phyloP scores from a whole-genome alignment of 2,888 invertebrate genomes.

The Sceliomorpha sp. region DNA sequence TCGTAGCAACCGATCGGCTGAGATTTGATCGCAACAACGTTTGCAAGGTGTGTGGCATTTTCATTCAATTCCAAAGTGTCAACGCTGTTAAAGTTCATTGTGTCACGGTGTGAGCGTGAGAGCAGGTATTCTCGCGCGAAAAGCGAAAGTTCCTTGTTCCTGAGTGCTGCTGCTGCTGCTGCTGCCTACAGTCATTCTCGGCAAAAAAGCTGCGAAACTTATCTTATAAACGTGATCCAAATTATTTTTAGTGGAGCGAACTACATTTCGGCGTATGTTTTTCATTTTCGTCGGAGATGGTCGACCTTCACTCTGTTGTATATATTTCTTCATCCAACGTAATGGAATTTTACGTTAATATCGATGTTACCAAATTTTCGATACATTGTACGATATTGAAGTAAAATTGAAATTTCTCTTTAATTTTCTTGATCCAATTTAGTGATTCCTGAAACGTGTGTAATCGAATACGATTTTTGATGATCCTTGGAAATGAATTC shows the following conservation, averaged over 20 bases:
- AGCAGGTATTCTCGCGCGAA: slow-evolving; percentile 44
- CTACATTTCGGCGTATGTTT: too few relatives aligned
- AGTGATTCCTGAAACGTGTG: slow-evolving; percentile 18
- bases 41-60: slow-evolving; percentile 73
- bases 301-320: too few relatives aligned
- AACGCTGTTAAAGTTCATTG: slow-evolving; percentile 69
- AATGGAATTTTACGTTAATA: too few relatives aligned
- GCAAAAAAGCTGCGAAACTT: slow-evolving; percentile 3
- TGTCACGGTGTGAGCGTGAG: slow-evolving; percentile 49
- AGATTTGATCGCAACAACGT: slow-evolving; percentile 63
- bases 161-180: too few relatives aligned
- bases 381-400: too few relatives aligned
- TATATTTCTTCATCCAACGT: too few relatives aligned
- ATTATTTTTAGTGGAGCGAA: background rate
- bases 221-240: background rate
- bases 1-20: slow-evolving; percentile 42
- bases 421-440: slow-evolving; percentile 11
- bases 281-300: too few relatives aligned
- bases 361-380: too few relatives aligned
- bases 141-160: slow-evolving; percentile 49
- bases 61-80: slow-evolving; percentile 64
- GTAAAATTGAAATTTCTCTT: too few relatives aligned
- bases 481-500: slow-evolving; percentile 31
- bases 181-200: slow-evolving; percentile 22
- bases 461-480: slow-evolving; percentile 21